Conservation (phyloP, 2,113 vertebrate genomes). For the Phalacrocorax pelagicus region DNA sequence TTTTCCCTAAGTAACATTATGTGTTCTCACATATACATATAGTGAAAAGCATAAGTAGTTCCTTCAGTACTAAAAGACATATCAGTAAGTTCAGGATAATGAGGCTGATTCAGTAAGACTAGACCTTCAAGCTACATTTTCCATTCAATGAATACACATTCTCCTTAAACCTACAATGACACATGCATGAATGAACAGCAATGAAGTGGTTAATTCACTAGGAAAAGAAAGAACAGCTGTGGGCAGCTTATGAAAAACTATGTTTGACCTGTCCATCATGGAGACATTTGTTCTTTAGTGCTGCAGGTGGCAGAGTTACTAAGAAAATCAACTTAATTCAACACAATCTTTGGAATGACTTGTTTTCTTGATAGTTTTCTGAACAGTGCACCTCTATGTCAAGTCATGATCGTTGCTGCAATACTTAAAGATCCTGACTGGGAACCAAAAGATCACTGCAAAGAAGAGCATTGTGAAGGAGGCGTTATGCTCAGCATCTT, state of each 20-base stretch:
- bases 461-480: conserved; percentile 5
- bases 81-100: conserved; percentile 23
- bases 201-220: conserved; percentile 58
- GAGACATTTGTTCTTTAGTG: conserved; percentile 52
- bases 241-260: conserved; percentile 45
- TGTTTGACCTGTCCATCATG: conserved; percentile 61
- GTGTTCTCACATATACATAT: background rate
- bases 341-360: conserved; percentile 2
- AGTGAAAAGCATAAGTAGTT: conserved; percentile 27
- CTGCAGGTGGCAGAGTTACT: conserved; percentile 58
- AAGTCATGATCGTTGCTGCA: background rate
- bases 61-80: conserved; percentile 29
- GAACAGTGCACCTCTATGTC: conserved; percentile 42
- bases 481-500: background rate
- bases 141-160: conserved; percentile 38
- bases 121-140: conserved; percentile 58
- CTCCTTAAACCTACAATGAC: conserved; percentile 42
- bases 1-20: background rate
- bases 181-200: conserved; percentile 61
- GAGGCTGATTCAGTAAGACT: conserved; percentile 44
- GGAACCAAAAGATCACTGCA: background rate
- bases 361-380: conserved; percentile 25
- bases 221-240: conserved; percentile 65
- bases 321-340: conserved; percentile 53
- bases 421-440: conserved; percentile 7